These are phyloP conservation scores for Polylopha cassiicola DNA, from an alignment of 2,888 invertebrate species.

Conservation along the genomic window DNA sequence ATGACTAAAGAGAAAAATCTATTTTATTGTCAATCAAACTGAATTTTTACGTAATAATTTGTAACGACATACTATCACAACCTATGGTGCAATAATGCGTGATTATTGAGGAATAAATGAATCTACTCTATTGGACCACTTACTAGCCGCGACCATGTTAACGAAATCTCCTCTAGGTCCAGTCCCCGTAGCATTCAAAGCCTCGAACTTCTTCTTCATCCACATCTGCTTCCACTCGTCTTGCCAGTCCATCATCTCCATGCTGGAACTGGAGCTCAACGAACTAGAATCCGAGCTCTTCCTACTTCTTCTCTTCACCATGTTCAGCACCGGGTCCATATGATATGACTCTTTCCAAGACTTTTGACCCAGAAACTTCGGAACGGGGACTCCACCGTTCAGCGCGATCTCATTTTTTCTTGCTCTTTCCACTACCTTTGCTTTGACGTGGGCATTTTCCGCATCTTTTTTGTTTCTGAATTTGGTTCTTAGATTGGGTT, in stretches of 20 bases:
- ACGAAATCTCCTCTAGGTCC: constrained; percentile 42
- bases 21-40: no score
- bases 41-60: no score
- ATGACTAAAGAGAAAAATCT: no score
- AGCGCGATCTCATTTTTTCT: constrained; percentile 12
- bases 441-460: constrained; percentile 21
- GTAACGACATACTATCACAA: no score
- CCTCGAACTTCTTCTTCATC: constrained; percentile 44
- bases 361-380: neutral
- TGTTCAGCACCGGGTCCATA: constrained; percentile 44
- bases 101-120: no score
- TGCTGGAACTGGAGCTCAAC: constrained; percentile 31
- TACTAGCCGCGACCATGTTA: constrained; percentile 62
- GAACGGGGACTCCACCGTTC: neutral
- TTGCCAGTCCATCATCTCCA: constrained; percentile 34
- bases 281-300: neutral
- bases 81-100: no score
- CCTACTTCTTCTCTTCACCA: no score
- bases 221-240: constrained; percentile 37
- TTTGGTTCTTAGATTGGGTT: no score
- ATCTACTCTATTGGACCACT: constrained; percentile 16
- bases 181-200: constrained; percentile 43
- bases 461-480: constrained; percentile 5
- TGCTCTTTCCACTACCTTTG: constrained; percentile 15
- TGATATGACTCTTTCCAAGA: constrained; percentile 30